Conservation (phyloP, 1,140 invertebrate genomes). For the Bombus confusus region DNA sequence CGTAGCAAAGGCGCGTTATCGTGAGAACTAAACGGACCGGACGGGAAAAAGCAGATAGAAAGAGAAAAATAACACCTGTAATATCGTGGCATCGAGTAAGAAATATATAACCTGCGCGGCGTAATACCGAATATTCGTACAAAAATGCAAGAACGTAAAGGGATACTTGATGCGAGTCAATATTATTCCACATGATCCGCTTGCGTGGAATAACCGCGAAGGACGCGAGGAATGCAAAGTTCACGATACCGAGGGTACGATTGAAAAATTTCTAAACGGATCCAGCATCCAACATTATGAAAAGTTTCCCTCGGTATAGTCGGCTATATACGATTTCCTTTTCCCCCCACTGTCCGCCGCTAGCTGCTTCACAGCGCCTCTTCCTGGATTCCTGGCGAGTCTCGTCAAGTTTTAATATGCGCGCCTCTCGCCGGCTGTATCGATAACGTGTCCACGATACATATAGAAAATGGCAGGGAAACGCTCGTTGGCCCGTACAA, state of each 20-base stretch:
- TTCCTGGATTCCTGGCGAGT: conserved; percentile 52
- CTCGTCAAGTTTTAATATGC: conserved; percentile 58
- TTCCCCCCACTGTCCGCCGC: background rate
- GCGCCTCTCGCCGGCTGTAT: background rate
- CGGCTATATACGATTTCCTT: conserved; percentile 13
- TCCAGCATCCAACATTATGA: conserved; percentile 47
- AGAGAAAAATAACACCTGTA: background rate
- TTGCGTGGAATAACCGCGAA: conserved; percentile 37
- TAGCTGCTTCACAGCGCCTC: conserved; percentile 1
- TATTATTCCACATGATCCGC: conserved; percentile 41
- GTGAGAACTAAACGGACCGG: conserved; percentile 5
- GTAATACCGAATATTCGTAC: conserved; percentile 1
- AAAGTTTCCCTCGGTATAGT: conserved; percentile 41
- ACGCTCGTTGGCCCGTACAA: conserved; percentile 16
- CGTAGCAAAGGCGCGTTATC: background rate
- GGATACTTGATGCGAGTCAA: conserved; percentile 27
- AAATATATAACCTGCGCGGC: background rate
- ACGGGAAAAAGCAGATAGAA: background rate
- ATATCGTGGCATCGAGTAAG: background rate
- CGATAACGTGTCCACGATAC: conserved; percentile 43
- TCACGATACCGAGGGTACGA: conserved; percentile 40
- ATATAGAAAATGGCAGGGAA: conserved; percentile 52
- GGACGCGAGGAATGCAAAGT: conserved; percentile 45
- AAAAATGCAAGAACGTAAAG: conserved; percentile 35
- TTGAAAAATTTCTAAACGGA: conserved; percentile 56